These are phyloP conservation scores for Heterohyrax brucei DNA, from an alignment of 2,797 vertebrate genomes.

Conservation along the genomic window DNA sequence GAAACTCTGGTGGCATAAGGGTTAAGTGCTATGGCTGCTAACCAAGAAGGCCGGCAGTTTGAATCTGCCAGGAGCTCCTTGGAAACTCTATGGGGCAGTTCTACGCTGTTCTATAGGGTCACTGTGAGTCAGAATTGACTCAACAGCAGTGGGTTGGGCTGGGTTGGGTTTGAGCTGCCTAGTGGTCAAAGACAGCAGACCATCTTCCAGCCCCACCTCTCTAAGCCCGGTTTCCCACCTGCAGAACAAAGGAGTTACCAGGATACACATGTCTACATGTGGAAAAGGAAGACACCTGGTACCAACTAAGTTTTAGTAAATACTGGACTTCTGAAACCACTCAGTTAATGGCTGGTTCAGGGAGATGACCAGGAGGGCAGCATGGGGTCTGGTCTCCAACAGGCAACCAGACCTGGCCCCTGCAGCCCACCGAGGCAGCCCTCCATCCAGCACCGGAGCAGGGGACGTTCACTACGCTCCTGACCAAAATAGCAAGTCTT, in stretches of 20 bases:
- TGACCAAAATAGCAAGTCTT: background rate
- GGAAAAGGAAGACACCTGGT: background rate
- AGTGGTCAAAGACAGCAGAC: background rate
- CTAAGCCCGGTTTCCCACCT: background rate
- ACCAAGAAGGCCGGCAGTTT: too few relatives aligned
- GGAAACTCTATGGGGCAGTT: too few relatives aligned
- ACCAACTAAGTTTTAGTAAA: constrained; percentile 1
- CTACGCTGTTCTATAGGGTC: too few relatives aligned
- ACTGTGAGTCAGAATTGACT: too few relatives aligned
- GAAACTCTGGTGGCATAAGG: too few relatives aligned
- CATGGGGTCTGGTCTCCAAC: background rate
- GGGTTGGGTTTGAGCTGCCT: background rate
- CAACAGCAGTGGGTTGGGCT: too few relatives aligned
- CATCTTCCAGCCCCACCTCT: background rate
- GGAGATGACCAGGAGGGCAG: background rate
- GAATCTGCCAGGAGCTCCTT: too few relatives aligned
- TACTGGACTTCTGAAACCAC: background rate
- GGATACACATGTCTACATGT: background rate
- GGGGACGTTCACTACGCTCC: background rate
- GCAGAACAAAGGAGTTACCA: background rate
- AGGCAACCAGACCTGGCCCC: background rate
- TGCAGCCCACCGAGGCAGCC: background rate
- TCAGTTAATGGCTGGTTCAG: background rate
- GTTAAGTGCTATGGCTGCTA: background rate
- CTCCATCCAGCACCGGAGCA: background rate